phyloP scores from a whole-genome alignment of 2,113 vertebrate genomes.

The Tachycineta bicolor region DNA sequence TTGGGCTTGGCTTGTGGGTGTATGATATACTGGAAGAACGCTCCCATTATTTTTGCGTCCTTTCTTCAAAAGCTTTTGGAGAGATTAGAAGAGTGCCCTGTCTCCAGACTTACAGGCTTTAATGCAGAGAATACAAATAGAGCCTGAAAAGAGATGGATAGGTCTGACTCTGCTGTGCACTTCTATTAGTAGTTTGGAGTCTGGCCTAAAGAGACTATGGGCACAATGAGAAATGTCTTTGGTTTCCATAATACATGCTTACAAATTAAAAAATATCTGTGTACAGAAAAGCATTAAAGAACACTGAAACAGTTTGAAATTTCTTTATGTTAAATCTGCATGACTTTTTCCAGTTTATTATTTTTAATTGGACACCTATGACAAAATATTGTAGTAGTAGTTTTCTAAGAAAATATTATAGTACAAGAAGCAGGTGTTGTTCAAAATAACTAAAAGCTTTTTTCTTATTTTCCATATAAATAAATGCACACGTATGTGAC shows the following conservation, averaged over 20 bases:
- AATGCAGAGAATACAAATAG: not conserved
- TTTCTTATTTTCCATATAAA: not conserved
- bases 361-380: not conserved
- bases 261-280: not conserved
- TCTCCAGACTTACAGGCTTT: not conserved
- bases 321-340: not conserved
- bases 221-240: not conserved
- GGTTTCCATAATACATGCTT: not conserved
- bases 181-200: not conserved
- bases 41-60: not conserved
- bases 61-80: not conserved
- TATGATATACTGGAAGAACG: too few relatives aligned
- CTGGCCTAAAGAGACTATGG: not conserved
- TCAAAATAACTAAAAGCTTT: not conserved
- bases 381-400: not conserved
- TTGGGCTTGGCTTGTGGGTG: not conserved
- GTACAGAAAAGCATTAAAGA: not conserved
- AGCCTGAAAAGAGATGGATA: not conserved
- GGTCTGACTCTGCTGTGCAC: not conserved
- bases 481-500: not conserved
- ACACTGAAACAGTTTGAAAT: not conserved
- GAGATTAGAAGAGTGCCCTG: accelerated
- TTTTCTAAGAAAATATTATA: not conserved
- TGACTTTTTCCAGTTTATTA: not conserved
- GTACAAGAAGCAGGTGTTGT: not conserved